These are phyloP conservation scores for Sander lucioperca DNA, from an alignment of 2,113 vertebrate genomes.

Conservation along the genomic window DNA sequence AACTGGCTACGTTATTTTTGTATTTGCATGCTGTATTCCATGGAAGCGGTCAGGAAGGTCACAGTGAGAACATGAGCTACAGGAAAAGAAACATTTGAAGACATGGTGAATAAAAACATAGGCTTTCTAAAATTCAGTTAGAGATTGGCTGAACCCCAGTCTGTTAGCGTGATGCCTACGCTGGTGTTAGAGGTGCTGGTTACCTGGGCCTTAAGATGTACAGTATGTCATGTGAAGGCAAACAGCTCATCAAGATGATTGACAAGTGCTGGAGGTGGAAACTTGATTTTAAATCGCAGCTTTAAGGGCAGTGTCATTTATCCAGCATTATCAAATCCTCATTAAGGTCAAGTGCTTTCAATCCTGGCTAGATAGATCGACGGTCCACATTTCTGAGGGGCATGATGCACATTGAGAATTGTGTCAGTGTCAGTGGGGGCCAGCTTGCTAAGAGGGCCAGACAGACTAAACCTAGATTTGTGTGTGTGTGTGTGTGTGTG, in stretches of 20 bases:
- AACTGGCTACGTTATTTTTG: background rate
- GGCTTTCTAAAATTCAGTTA: background rate
- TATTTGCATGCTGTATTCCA: background rate
- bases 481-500: background rate
- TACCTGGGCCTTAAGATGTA: background rate
- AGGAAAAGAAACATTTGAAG: background rate
- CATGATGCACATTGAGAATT: background rate
- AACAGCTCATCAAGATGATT: conserved; percentile 10
- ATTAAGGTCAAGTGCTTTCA: conserved; percentile 45
- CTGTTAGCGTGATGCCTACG: background rate
- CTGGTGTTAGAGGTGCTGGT: background rate
- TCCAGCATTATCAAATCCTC: conserved; percentile 29
- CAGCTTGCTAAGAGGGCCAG: background rate
- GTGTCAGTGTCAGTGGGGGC: background rate
- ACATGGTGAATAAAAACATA: background rate
- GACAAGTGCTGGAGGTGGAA: conserved; percentile 2
- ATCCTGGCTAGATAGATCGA: conserved; percentile 18
- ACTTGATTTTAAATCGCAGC: conserved; percentile 6
- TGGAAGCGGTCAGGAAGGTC: background rate
- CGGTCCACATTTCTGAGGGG: background rate
- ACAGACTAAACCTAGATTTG: background rate
- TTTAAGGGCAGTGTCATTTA: conserved; percentile 20
- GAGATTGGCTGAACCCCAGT: background rate
- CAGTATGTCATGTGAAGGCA: background rate
- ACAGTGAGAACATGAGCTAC: background rate